Evolutionary conservation across 2,113 vertebrate genomes (phyloP).

Genomic region (Taxidea taxus): DNA sequence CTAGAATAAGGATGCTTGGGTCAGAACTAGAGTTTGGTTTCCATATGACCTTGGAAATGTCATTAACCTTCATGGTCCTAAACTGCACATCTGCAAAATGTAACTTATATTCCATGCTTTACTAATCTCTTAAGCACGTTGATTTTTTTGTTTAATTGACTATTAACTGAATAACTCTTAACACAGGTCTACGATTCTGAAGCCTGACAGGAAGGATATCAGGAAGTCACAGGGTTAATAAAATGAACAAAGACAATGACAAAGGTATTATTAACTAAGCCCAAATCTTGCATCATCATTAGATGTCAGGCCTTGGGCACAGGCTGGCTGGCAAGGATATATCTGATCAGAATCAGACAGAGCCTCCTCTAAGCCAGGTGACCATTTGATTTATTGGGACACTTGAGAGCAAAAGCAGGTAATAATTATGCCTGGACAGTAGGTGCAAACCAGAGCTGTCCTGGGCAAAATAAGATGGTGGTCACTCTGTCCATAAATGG

Average conservation of each 20-base stretch:
- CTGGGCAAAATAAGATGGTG: not conserved
- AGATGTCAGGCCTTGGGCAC: not conserved
- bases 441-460: not conserved
- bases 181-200: not conserved
- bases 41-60: not conserved
- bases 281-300: rapidly evolving
- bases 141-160: not conserved
- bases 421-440: not conserved
- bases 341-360: not conserved
- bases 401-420: not conserved
- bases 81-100: not conserved
- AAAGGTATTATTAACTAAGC: not conserved
- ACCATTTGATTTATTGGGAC: not conserved
- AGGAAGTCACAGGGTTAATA: not conserved
- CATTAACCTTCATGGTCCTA: not conserved
- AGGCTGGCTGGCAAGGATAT: not conserved
- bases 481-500: not conserved
- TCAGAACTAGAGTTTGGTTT: not conserved
- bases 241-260: not conserved
- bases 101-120: not conserved
- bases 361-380: not conserved
- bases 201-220: not conserved
- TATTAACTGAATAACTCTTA: not conserved
- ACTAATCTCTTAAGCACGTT: not conserved
- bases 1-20: not conserved